Evolutionary conservation across 1,140 invertebrate genomes (phyloP).

Genomic region (Drosophila pallidifrons): DNA sequence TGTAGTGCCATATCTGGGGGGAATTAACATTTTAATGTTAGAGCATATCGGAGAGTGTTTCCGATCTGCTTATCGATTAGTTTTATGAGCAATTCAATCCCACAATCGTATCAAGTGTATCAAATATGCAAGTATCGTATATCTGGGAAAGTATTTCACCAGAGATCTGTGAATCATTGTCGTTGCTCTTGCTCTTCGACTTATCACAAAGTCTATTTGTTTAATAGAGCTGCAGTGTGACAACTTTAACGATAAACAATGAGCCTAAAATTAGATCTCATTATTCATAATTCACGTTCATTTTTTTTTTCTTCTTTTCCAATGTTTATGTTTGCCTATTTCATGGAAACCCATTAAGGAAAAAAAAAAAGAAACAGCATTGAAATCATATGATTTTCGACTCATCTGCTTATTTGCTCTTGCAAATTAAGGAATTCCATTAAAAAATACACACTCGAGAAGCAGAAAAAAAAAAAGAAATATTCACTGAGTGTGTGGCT

Average conservation of each 20-base stretch:
- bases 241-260: conserved; percentile 25
- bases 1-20: not conserved
- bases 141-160: conserved; percentile 1
- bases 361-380: not conserved
- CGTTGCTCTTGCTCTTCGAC: not conserved
- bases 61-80: not conserved
- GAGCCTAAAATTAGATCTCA: conserved; percentile 32
- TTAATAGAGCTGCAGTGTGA: conserved; percentile 2
- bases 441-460: not conserved
- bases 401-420: conserved; percentile 25
- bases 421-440: conserved; percentile 16
- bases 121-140: no score
- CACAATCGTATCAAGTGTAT: not conserved
- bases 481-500: not conserved
- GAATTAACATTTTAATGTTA: no score
- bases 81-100: no score
- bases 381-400: not conserved
- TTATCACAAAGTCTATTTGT: conserved; percentile 1
- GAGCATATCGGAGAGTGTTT: not conserved
- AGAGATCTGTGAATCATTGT: conserved; percentile 11
- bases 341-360: not conserved
- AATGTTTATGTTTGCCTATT: conserved; percentile 12
- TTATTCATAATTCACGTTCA: conserved; percentile 21
- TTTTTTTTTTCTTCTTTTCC: not conserved
- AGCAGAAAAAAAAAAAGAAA: conserved; percentile 14